These are phyloP conservation scores for Ciconia stormi DNA, from an alignment of 2,113 vertebrate species.

Conservation along the genomic window DNA sequence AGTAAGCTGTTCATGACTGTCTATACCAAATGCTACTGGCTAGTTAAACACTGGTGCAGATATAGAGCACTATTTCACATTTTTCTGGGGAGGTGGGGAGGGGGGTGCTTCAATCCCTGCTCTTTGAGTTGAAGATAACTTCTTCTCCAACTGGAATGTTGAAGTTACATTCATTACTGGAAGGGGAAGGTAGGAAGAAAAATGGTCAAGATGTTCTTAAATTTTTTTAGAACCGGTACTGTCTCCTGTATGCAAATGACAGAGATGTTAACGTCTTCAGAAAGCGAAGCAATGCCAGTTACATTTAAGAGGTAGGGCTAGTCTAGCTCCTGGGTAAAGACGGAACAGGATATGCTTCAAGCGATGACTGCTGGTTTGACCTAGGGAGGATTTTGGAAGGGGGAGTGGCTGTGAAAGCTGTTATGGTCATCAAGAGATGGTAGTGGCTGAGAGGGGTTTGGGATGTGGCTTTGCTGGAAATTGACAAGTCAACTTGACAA, in stretches of 20 bases:
- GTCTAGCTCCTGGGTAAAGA: background rate
- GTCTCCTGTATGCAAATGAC: background rate
- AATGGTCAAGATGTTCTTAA: background rate
- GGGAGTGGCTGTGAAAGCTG: background rate
- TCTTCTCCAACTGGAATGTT: background rate
- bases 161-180: background rate
- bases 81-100: fast-evolving
- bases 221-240: background rate
- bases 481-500: background rate
- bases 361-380: background rate
- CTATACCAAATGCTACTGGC: background rate
- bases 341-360: background rate
- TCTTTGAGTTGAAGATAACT: background rate
- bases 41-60: background rate
- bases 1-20: background rate
- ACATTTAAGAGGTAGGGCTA: background rate
- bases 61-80: background rate
- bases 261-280: background rate
- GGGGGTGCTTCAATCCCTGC: background rate
- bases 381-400: background rate
- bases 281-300: background rate
- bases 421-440: background rate
- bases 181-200: background rate
- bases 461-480: background rate
- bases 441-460: background rate